Conservation (phyloP, 1,140 invertebrate genomes). For the Acyrthosiphon pisum region DNA sequence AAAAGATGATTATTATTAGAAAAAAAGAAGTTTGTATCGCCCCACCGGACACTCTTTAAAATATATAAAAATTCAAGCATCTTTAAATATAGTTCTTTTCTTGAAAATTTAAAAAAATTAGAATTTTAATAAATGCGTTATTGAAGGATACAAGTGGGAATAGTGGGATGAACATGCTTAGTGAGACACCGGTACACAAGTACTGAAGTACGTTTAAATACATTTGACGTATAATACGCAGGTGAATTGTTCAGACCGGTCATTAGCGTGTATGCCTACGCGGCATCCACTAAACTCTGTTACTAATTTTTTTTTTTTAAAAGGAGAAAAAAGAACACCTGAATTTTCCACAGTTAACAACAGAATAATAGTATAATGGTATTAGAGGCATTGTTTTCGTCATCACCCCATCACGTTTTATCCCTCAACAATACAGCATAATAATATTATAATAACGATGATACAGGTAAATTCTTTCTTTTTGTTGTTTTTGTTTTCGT, state of each 20-base stretch:
- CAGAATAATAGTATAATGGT: background rate
- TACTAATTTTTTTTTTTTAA: background rate
- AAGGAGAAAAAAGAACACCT: background rate
- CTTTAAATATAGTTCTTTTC: background rate
- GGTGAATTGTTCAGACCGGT: background rate
- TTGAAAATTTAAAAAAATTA: background rate
- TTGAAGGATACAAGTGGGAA: background rate
- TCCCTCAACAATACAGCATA: slow-evolving; percentile 3
- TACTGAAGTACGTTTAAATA: background rate
- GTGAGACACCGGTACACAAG: background rate
- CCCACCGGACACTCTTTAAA: background rate
- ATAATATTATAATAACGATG: background rate
- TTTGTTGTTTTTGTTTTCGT: background rate
- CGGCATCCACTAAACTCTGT: background rate
- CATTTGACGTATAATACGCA: background rate
- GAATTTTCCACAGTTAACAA: background rate
- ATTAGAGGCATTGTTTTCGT: background rate
- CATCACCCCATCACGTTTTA: slow-evolving; percentile 19
- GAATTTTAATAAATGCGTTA: background rate
- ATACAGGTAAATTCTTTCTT: background rate
- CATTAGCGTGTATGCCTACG: background rate
- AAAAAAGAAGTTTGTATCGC: background rate
- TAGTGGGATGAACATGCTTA: background rate
- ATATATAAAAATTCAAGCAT: background rate
- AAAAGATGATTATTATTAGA: background rate